A percentile compares a stretch with the other conserved stretches of the same genome.
These are phyloP conservation scores for Plemyria rubiginata DNA, from an alignment of 2,888 invertebrate species.

Conservation along the genomic window DNA sequence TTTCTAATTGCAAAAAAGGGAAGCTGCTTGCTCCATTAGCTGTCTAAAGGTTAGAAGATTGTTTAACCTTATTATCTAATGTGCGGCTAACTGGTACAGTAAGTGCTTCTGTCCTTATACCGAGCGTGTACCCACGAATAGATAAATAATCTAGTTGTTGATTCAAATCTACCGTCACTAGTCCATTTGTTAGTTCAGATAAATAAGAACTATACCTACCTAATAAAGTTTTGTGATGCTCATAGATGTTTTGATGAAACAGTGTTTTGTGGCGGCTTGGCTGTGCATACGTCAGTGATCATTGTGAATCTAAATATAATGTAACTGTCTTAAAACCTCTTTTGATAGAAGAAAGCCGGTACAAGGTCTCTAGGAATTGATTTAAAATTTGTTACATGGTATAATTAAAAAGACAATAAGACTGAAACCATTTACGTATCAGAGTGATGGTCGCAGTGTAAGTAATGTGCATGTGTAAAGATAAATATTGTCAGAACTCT, in stretches of 20 bases:
- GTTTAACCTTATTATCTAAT: conserved; percentile 29
- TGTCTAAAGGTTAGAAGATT: conserved; percentile 54
- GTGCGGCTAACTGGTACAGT: conserved; percentile 16
- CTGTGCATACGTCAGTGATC: not conserved
- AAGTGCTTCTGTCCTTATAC: conserved; percentile 26
- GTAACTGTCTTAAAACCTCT: too few relatives aligned
- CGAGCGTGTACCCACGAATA: conserved; percentile 15
- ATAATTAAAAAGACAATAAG: too few relatives aligned
- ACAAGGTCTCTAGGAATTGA: too few relatives aligned
- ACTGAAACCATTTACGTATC: too few relatives aligned
- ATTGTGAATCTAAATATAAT: not conserved
- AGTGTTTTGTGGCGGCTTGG: not conserved
- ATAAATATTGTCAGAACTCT: too few relatives aligned
- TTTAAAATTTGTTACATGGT: not conserved
- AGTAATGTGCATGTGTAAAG: too few relatives aligned
- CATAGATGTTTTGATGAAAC: not conserved
- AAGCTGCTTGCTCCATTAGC: conserved; percentile 26
- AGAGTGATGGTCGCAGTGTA: too few relatives aligned
- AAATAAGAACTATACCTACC: not conserved
- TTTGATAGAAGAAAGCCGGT: not conserved
- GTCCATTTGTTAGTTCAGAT: not conserved
- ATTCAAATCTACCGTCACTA: conserved; percentile 14
- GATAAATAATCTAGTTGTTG: conserved; percentile 21
- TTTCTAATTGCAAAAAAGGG: conserved; percentile 11
- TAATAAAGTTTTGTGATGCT: not conserved